These are phyloP conservation scores for Callionymus lyra DNA, from an alignment of 2,113 vertebrate species.

Conservation along the genomic window DNA sequence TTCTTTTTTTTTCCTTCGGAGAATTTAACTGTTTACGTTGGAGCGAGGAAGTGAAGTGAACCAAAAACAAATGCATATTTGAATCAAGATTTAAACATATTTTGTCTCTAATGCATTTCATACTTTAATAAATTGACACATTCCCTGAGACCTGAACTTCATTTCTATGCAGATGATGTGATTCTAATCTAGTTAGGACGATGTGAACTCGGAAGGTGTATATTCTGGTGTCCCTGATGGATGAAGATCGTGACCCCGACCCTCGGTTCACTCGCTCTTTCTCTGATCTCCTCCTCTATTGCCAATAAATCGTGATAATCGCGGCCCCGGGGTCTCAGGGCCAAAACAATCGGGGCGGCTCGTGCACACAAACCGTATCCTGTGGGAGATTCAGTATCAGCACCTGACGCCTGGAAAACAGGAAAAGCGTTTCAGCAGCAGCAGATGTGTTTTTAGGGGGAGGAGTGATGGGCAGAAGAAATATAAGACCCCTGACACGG, in stretches of 20 bases:
- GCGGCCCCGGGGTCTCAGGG: conserved; percentile 35
- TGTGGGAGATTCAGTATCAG: conserved; percentile 53
- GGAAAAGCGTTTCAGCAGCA: conserved; percentile 55
- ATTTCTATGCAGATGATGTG: too few relatives aligned
- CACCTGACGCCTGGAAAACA: conserved; percentile 67
- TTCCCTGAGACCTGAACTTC: too few relatives aligned
- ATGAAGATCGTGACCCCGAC: conserved; percentile 1
- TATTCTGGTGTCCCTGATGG: not conserved
- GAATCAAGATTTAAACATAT: too few relatives aligned
- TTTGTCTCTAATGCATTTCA: too few relatives aligned
- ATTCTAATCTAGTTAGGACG: too few relatives aligned
- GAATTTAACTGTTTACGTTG: conserved; percentile 1
- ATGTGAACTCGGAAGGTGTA: not conserved
- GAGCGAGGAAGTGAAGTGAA: too few relatives aligned
- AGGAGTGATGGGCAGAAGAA: conserved; percentile 20
- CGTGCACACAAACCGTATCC: conserved; percentile 35
- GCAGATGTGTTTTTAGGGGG: conserved; percentile 49
- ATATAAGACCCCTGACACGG: conserved; percentile 26
- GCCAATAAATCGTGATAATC: conserved; percentile 26
- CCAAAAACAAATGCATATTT: too few relatives aligned
- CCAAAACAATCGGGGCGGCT: conserved; percentile 47
- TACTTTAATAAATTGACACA: too few relatives aligned
- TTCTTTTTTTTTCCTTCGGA: too few relatives aligned
- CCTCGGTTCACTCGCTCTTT: conserved; percentile 21
- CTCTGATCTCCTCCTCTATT: conserved; percentile 18